Base-by-base conservation (phyloP, 2,888 invertebrate genomes). In the Himalopsyche tibetana region DNA sequence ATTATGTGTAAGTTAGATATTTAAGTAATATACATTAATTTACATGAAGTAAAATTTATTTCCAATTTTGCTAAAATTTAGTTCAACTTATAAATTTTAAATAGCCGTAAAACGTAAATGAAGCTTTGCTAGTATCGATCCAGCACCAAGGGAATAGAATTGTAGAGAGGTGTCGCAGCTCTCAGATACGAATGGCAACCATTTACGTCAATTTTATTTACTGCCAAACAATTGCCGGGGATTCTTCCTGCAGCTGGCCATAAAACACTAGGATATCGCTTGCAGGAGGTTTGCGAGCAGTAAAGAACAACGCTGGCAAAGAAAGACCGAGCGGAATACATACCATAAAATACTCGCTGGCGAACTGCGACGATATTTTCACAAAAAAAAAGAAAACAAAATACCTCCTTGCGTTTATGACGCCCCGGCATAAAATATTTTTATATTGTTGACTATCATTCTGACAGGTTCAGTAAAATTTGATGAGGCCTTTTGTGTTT, bases 181-280 rank as follows among this genome's bases (percentile, higher is more conserved):
- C 11, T 28, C 63, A 63, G 63, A 63, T 63, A 63, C 63, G 84
- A 28, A 45, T 69, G 11, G 82, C 40, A 51, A 81, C 56, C 85
- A 85, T 85, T 87, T 84, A 85, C 80, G 83, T 63, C 83, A 82
- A 84, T 85, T 87, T 87, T 87, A 87, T 87, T 87, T 87, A 82
- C 85, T 82, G 82, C 17, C 80, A 81, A 85, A 87, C 82, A 85
- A 85, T 87, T 74, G 87, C 69, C 82, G 28, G 55, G 51, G 74
- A 51, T 63, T 55, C 87, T 82, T 85, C 69, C 45, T 84, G 82
- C 74, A 40, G 51, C 55, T 17, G 80, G 63, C 81, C 85, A 82
- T 87, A 87, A 87, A 87, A 82, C 80, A 84, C 55, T 81, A 83
- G 74, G 82, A 74, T 84, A 84, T 84, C 79, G 80, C 84, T 55